Percentiles rank a stretch among this genome's conserved stretches.
Conservation (phyloP, 2,888 invertebrate genomes). For the Gymnoscelis rufifasciata region DNA sequence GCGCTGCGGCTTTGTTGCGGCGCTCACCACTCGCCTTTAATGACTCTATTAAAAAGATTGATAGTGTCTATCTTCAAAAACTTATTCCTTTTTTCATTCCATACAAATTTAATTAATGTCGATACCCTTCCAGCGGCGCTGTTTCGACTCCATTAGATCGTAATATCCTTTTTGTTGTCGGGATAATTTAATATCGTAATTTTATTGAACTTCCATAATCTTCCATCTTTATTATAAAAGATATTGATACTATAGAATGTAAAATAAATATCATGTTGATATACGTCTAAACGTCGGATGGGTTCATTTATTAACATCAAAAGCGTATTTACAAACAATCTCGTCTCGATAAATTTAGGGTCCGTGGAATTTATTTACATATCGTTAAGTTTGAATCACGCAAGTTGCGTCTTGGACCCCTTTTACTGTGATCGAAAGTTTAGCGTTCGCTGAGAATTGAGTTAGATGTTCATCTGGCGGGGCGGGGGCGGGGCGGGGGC, state of each 20-base stretch:
- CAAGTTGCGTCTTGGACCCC: conserved; percentile 35
- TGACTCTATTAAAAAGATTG: conserved; percentile 78
- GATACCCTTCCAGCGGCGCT: conserved; percentile 51
- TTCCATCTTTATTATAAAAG: conserved; percentile 14
- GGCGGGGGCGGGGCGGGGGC: conserved; percentile 5
- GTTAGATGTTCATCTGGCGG: conserved; percentile 25
- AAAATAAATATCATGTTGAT: conserved; percentile 13
- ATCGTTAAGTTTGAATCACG: conserved; percentile 42
- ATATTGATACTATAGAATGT: conserved; percentile 8
- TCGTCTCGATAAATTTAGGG: conserved; percentile 35
- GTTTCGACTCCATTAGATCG: conserved; percentile 28
- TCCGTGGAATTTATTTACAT: conserved; percentile 42
- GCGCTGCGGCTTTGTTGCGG: conserved; percentile 39
- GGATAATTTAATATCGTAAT: conserved; percentile 20
- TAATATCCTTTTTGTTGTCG: conserved; percentile 21
- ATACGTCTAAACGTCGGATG: conserved; percentile 6
- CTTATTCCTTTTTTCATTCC: conserved; percentile 53
- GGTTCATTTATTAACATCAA: conserved; percentile 24
- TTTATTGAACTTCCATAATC: conserved; percentile 19
- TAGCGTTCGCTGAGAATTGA: conserved; percentile 25
- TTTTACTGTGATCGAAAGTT: conserved; percentile 29
- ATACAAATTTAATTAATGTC: conserved; percentile 74
- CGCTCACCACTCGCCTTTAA: conserved; percentile 65
- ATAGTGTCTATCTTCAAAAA: conserved; percentile 66
- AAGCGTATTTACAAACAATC: conserved; percentile 37